Percentiles rank a stretch among this genome's conserved stretches.
Evolutionary conservation across 2,113 vertebrate genomes (phyloP).

Genomic region (Camelus bactrianus): DNA sequence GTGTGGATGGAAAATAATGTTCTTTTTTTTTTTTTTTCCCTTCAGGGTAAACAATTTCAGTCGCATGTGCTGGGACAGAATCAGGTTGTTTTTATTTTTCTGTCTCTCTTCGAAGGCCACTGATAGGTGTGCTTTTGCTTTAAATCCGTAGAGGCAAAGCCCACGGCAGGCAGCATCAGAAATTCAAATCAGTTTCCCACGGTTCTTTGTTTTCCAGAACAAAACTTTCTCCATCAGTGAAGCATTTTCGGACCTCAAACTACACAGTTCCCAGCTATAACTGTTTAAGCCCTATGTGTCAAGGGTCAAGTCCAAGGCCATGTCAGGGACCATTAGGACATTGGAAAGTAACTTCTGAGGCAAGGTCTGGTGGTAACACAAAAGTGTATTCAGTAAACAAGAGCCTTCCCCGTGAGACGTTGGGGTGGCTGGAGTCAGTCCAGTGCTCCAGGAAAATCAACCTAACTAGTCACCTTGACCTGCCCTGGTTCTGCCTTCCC

Average conservation of each 20-base stretch:
- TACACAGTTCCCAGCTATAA: not conserved
- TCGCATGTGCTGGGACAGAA: not conserved
- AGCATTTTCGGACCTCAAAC: slow-evolving; percentile 33
- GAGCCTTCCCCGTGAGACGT: not conserved
- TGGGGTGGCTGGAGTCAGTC: not conserved
- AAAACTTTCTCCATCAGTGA: not conserved
- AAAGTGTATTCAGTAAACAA: not conserved
- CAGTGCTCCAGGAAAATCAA: not conserved
- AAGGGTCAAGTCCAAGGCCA: not conserved
- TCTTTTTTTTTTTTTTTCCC: not conserved
- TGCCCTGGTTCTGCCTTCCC: not conserved
- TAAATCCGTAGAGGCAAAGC: not conserved
- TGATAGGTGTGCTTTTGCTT: not conserved
- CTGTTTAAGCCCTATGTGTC: not conserved
- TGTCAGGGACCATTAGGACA: not conserved
- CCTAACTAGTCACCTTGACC: not conserved
- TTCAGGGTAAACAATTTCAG: slow-evolving; percentile 17
- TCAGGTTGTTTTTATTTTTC: not conserved
- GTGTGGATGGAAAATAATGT: not conserved
- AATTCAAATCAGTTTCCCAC: not conserved
- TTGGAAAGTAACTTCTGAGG: not conserved
- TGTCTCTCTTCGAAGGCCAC: not conserved
- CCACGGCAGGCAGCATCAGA: not conserved
- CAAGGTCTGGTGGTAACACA: not conserved
- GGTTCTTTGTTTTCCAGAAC: not conserved